Conservation (phyloP, 2,888 invertebrate genomes). For the Leptopterna dolabrata region DNA sequence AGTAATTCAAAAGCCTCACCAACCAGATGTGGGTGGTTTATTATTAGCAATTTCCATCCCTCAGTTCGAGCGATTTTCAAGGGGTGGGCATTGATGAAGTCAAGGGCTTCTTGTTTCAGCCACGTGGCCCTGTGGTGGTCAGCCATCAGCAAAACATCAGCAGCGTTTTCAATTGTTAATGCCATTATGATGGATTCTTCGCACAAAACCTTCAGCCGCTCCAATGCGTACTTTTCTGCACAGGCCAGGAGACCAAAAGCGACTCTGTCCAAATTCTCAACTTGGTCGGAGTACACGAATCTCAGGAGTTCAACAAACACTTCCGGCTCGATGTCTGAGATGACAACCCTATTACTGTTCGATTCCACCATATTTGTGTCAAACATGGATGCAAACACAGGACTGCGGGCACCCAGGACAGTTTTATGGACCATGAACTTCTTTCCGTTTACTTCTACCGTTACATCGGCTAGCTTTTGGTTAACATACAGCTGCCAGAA, state of each 20-base stretch:
- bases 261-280: background rate
- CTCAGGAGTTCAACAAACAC: slow-evolving; percentile 9
- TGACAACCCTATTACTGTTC: too few species aligned
- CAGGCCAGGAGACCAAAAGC: background rate
- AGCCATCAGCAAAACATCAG: background rate
- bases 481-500: too few species aligned
- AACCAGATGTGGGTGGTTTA: background rate
- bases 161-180: background rate
- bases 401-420: background rate
- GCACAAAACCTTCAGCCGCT: slow-evolving; percentile 13
- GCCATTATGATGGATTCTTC: background rate
- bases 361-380: too few species aligned
- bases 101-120: background rate
- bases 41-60: background rate
- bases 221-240: too few species aligned
- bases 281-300: slow-evolving; percentile 16
- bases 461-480: background rate
- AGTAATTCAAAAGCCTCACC: background rate
- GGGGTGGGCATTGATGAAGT: slow-evolving; percentile 6
- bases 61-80: slow-evolving; percentile 7
- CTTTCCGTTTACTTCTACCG: too few species aligned
- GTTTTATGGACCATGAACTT: background rate
- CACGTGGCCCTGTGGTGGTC: background rate
- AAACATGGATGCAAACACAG: too few species aligned
- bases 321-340: too few species aligned